These are phyloP conservation scores for Thunnus maccoyii DNA, from an alignment of 2,113 vertebrate species.

Conservation along the genomic window DNA sequence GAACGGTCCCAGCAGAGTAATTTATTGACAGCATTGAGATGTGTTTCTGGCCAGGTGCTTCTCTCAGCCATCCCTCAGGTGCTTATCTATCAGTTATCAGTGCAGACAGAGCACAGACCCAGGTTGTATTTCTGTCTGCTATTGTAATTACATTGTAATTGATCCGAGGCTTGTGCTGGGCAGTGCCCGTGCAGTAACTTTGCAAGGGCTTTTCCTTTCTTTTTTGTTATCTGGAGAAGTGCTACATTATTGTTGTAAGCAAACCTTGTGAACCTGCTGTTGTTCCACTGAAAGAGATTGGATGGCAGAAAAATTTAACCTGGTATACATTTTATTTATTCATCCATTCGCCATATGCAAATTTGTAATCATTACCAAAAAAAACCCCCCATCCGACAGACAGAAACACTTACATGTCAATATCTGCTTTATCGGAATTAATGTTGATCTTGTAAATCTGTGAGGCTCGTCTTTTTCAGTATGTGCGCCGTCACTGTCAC, in stretches of 20 bases:
- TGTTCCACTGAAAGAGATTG: slow-evolving; percentile 4
- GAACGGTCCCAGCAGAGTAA: slow-evolving; percentile 68
- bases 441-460: slow-evolving; percentile 58
- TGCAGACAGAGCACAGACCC: slow-evolving; percentile 74
- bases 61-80: slow-evolving; percentile 78
- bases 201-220: slow-evolving; percentile 43
- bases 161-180: slow-evolving; percentile 68
- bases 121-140: slow-evolving; percentile 80
- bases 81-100: slow-evolving; percentile 80
- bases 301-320: background rate
- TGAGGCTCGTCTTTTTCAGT: slow-evolving; percentile 38
- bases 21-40: slow-evolving; percentile 75
- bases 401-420: slow-evolving; percentile 52
- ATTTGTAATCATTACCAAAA: slow-evolving; percentile 35
- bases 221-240: slow-evolving; percentile 60
- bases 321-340: background rate
- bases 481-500: slow-evolving; percentile 43
- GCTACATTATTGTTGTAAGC: slow-evolving; percentile 31
- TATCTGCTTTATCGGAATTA: slow-evolving; percentile 59
- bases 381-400: background rate
- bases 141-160: slow-evolving; percentile 83
- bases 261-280: slow-evolving; percentile 6
- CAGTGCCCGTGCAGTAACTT: slow-evolving; percentile 65
- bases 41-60: slow-evolving; percentile 74
- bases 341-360: background rate